Evolutionary conservation across 2,113 vertebrate species (phyloP).

Genomic region (Axis porcinus): DNA sequence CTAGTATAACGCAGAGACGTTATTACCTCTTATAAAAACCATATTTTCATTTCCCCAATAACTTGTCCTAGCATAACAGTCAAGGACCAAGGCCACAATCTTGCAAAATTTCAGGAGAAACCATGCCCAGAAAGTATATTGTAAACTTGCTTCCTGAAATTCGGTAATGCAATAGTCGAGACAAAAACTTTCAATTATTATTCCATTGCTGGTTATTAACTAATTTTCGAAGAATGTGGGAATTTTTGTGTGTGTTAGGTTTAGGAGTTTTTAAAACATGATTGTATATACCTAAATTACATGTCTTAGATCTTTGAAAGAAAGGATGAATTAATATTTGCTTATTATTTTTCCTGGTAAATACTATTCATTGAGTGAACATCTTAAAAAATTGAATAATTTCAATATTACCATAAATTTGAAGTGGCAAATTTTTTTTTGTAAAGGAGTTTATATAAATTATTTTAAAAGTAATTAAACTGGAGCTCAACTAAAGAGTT

Average conservation of each 20-base stretch:
- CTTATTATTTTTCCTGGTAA: not conserved
- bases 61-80: slow-evolving; percentile 37
- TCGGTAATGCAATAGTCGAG: not conserved
- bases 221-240: slow-evolving; percentile 39
- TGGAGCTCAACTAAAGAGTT: slow-evolving; percentile 10
- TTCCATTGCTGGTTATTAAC: not conserved
- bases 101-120: slow-evolving; percentile 33
- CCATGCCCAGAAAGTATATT: not conserved
- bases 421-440: slow-evolving; percentile 39
- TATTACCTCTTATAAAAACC: slow-evolving; percentile 7
- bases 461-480: slow-evolving; percentile 49
- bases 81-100: not conserved
- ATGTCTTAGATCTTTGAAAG: slow-evolving; percentile 50
- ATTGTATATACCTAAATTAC: not conserved
- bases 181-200: slow-evolving; percentile 2
- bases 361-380: slow-evolving; percentile 6
- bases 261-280: not conserved
- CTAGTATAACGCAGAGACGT: not conserved
- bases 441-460: slow-evolving; percentile 26
- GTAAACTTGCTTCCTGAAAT: not conserved
- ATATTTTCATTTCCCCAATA: slow-evolving; percentile 32
- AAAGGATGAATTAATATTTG: slow-evolving; percentile 14
- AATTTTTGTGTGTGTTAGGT: not conserved
- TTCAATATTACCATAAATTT: slow-evolving; percentile 33
- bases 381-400: slow-evolving; percentile 34